Evolutionary conservation across 1,140 invertebrate genomes (phyloP), one percentile per base, ranked within the genome.

Genomic region (Microplitis demolitor): DNA sequence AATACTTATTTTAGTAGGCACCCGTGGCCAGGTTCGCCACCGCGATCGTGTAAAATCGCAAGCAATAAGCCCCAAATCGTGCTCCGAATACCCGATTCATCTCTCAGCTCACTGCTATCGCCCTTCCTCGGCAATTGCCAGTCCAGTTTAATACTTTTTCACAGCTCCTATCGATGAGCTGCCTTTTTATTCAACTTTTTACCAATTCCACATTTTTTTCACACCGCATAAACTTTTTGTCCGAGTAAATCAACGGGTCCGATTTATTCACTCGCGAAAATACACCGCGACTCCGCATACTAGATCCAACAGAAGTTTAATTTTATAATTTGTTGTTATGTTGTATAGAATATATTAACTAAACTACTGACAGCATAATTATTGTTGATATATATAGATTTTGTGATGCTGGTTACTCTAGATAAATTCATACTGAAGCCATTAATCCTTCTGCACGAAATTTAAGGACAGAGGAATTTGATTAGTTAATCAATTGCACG

Each of bases 51-150:
- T 75, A 72, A 75, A 72, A 75, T 75, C 58, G 67, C 56, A 66
- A 51, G 70, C 66, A 75, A 75, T 72, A 75, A 75, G 70, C 74
- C 39, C 35, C 16, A 11, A 63, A n/a, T 58, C 70, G 74, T 75
- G 74, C 53, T 34, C 54, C 11, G 70, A 75, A 75, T 75, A 64
- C 62, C 14, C 50, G 14, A 54, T 66, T 54, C 13, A 31, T 45
- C 13, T 50, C 66, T n/a, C 64, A n/a, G 9, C n/a, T 61, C 37
- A 9, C 0, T 3, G 39, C 39, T 9, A 45, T 45, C 2, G 24
- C 39, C 39, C 39, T 1, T 9, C 6, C 6, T 45, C 11, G 6
- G 39, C 11, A 11, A 5, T 45, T 45, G 5, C 39, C 6, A 5
- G 39, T 45, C 39, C 39, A 6, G 50, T n/a, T 69, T 51, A 56